Percentiles rank a stretch among this genome's conserved stretches.
phyloP scores from a whole-genome alignment of 64 coral and sea anemone genomes.

The Pachyseris speciosa region DNA sequence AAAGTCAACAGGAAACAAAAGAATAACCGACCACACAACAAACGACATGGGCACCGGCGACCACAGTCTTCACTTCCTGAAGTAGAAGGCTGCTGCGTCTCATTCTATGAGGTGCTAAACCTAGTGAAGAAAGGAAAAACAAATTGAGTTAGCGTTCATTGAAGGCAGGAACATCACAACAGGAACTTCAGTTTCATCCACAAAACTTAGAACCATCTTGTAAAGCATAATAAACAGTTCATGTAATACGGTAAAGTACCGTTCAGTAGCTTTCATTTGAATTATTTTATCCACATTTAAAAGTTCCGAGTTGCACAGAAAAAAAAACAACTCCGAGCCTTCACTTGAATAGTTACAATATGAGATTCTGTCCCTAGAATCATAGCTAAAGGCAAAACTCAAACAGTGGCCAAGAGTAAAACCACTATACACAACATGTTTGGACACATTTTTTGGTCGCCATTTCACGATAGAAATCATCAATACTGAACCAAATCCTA shows the following conservation, averaged over 20 bases:
- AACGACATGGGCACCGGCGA: slow-evolving; percentile 1
- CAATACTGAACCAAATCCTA: no score
- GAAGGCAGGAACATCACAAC: no score
- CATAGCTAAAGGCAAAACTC: no score
- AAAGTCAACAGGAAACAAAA: not conserved
- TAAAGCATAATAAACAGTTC: not conserved
- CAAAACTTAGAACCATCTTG: not conserved
- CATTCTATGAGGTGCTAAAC: slow-evolving; percentile 59
- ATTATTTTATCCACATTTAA: not conserved
- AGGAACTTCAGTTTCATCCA: no score
- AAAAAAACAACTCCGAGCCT: no score
- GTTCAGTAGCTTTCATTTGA: no score
- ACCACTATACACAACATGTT: not conserved
- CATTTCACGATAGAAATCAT: not conserved
- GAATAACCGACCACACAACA: not conserved
- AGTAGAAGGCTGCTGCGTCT: slow-evolving; percentile 7
- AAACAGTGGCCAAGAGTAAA: not conserved
- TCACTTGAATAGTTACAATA: no score
- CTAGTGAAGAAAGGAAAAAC: not conserved
- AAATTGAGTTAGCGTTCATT: not conserved
- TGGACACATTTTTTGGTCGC: not conserved
- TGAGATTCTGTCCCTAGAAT: no score
- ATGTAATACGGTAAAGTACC: not conserved
- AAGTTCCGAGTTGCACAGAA: no score
- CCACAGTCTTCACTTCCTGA: not conserved